Evolutionary conservation across 2,113 vertebrate species (phyloP), one percentile per base, ranked within the genome.

Genomic region (Ceuthmochares aereus): DNA sequence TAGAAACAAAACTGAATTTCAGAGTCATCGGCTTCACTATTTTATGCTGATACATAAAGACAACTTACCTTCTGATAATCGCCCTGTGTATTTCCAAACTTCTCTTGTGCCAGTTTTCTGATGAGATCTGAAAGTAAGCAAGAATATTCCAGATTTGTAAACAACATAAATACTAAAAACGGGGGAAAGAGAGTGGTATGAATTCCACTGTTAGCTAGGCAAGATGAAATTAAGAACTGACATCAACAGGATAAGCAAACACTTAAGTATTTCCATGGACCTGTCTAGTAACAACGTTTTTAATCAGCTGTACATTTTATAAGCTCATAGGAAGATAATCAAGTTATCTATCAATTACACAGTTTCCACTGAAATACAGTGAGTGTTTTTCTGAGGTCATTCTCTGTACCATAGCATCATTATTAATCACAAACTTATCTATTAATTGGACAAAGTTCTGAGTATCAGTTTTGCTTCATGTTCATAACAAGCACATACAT

Each of bases 31-130:
- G 36, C 86, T 75, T 60, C 29, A 70, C 47, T 85, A 69, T 49
- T 81, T 86, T 92, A 93, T 43, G 47, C n/a, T 88, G 40, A 82
- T 66, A 87, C 34, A 91, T 15, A 62, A 1, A 92, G 67, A 95
- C 40, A 90, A 69, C 79, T 99, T 99, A 99, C 99, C 99, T 99
- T 98, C 70, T 99, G 97, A 95, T 99, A 99, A 95, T 99, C 98
- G 1, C 92, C 97, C 73, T 98, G 96, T 86, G 98, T 88, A 90
- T 96, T 96, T 94, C 98, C 98, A 94, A 98, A 98, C 91, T 98
- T 98, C 95, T 98, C 98, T 91, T 98, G 98, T 54, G 98, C 96
- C 97, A 99, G 37, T 97, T 98, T 98, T 97, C 97, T 98, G 85
- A 99, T 58, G 84, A 99, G 98, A 97, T 99, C 99, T 99, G 98